Evolutionary conservation across 1,140 invertebrate species (phyloP).

Genomic region (Antheraea mylitta): DNA sequence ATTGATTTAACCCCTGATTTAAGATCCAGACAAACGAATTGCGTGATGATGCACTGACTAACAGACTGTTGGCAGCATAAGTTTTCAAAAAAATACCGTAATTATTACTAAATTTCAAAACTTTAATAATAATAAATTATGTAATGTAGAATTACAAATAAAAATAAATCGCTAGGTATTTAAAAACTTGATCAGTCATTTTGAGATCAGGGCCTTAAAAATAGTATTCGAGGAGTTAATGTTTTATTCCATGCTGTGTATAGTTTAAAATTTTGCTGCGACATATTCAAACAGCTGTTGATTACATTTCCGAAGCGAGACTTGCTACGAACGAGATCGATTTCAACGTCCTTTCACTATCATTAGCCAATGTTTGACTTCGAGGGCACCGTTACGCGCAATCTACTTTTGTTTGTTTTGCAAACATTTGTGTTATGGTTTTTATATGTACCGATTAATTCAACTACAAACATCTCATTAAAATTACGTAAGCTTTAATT

Average conservation of each 20-base stretch:
- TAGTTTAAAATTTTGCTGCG: neutral
- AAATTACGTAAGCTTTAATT: neutral
- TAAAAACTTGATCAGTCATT: no score
- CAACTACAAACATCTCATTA: neutral
- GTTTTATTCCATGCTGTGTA: neutral
- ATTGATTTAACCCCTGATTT: no score
- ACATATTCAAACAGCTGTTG: neutral
- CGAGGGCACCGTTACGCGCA: neutral
- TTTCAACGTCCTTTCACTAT: neutral
- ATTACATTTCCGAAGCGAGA: conserved; percentile 1
- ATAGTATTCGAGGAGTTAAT: neutral
- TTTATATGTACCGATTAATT: neutral
- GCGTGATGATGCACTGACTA: no score
- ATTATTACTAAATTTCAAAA: no score
- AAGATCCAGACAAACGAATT: no score
- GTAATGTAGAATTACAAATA: no score
- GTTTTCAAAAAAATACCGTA: no score
- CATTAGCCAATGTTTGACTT: neutral
- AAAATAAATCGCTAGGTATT: no score
- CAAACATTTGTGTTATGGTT: neutral
- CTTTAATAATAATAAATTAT: no score
- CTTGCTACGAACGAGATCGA: neutral
- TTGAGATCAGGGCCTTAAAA: no score
- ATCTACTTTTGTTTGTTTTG: conserved; percentile 1
- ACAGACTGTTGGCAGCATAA: no score